phyloP scores from a whole-genome alignment of 1,140 invertebrate genomes.

The Brachionus plicatilis region DNA sequence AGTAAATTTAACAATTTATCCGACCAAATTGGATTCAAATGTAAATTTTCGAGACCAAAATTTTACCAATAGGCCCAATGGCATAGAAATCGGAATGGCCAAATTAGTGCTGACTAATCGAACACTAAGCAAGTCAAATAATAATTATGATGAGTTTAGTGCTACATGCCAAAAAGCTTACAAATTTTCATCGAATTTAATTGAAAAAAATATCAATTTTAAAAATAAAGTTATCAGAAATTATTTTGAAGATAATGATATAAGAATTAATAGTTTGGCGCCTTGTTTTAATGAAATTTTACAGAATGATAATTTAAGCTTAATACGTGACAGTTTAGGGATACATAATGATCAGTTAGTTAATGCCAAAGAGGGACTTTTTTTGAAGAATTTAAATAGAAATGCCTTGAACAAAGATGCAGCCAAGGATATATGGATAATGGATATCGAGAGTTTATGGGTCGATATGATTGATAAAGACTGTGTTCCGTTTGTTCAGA shows the following conservation, averaged over 20 bases:
- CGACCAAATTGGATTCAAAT: neutral
- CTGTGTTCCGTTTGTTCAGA: constrained; percentile 3
- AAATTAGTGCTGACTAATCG: neutral
- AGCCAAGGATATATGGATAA: neutral
- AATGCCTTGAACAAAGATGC: constrained; percentile 1
- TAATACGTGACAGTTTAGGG: neutral
- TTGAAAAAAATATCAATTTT: neutral
- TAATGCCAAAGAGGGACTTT: constrained; percentile 10
- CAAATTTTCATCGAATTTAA: neutral
- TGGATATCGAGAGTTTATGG: constrained; percentile 5
- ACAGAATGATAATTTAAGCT: neutral
- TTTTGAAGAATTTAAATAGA: constrained; percentile 24
- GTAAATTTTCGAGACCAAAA: neutral
- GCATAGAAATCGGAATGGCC: constrained; percentile 12
- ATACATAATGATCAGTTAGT: neutral
- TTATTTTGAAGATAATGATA: neutral
- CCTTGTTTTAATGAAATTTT: constrained; percentile 26
- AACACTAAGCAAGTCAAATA: neutral
- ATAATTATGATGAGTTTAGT: neutral
- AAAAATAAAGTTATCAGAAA: neutral
- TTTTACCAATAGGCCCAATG: neutral
- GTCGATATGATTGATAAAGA: constrained; percentile 13
- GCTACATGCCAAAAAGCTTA: neutral
- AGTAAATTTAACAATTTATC: constrained; percentile 21
- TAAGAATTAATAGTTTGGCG: neutral